Conservation (phyloP, 2,888 invertebrate species). For the Drosophila neonasuta region DNA sequence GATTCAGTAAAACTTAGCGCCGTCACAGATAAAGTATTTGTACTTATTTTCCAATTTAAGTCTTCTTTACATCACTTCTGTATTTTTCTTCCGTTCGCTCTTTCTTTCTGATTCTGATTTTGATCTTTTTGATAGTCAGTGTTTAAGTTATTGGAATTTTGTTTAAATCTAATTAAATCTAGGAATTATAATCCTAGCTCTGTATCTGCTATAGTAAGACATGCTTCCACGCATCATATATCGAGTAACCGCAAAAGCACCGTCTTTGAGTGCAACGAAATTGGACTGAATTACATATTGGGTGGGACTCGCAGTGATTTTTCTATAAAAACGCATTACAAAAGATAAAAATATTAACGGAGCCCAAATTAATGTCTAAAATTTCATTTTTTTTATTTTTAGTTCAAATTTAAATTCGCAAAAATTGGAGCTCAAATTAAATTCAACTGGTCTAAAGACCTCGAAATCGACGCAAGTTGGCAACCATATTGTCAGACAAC, state of each 20-base stretch:
- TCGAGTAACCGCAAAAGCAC: constrained; percentile 55
- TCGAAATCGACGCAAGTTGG: background rate
- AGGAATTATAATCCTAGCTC: background rate
- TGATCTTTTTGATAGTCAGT: background rate
- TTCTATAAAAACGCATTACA: no score
- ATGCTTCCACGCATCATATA: constrained; percentile 64
- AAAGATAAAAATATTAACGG: no score
- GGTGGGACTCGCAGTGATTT: background rate
- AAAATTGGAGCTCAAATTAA: background rate
- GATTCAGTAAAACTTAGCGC: constrained; percentile 13
- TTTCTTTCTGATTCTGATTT: background rate
- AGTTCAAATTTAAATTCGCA: constrained; percentile 1
- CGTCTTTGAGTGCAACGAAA: constrained; percentile 40
- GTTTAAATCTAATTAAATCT: background rate
- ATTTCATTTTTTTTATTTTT: no score
- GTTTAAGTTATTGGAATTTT: background rate
- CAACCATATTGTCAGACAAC: constrained; percentile 17
- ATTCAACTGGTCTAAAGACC: background rate
- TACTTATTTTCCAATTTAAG: constrained; percentile 5
- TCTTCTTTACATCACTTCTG: constrained; percentile 20
- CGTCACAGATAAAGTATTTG: constrained; percentile 1
- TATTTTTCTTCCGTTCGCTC: background rate
- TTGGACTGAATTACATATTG: background rate
- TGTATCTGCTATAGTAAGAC: constrained; percentile 17
- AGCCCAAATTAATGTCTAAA: background rate